Evolutionary conservation across 1,140 invertebrate species (phyloP), one percentile per base, ranked within the genome.

Genomic region (Aphaenogaster floridana): DNA sequence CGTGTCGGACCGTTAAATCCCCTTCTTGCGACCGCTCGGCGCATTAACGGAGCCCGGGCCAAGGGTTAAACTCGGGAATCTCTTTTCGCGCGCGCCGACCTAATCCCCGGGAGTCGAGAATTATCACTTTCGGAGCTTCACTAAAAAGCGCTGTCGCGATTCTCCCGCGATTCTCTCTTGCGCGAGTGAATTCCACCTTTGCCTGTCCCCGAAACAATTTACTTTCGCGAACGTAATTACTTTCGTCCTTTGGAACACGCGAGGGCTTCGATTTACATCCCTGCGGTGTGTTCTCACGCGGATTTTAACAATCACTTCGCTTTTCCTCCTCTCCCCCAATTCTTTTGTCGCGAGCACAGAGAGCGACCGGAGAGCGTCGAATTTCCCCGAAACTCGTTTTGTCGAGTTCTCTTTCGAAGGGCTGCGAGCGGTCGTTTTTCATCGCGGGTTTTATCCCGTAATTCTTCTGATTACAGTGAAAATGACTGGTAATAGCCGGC

Each of bases 401-500:
- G 3, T 21, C 64, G 48, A 57, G 57, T 45, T 45, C 34, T 17
- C 13, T 80, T 69, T 80, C 15, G 48, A 45, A 28, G 21, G 1
- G 39, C n/a, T 15, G 6, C 8, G 59, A 48, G 21, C 11, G 21
- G 3, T 42, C 63, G 36, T 57, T 28, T 71, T 71, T 34, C 39
- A 21, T 0, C 21, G 39, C 52, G 52, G n/a, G n/a, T 54, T 52
- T 59, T 45, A 57, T 36, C 54, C 6, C 21, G 15, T 45, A 42
- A 59, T 61, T 42, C 21, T 39, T 54, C 39, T n/a, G 66, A 71
- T 71, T 71, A 57, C 1, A 57, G 15, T 15, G 50, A 64, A 85
- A 85, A 77, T 77, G 59, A 76, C 36, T 85, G 57, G n/a, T 83
- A 72, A 77, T 77, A 77, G 34, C n/a, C 71, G 48, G 13, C 45